phyloP scores from a whole-genome alignment of 1,140 invertebrate genomes.

The Penaeus chinensis region DNA sequence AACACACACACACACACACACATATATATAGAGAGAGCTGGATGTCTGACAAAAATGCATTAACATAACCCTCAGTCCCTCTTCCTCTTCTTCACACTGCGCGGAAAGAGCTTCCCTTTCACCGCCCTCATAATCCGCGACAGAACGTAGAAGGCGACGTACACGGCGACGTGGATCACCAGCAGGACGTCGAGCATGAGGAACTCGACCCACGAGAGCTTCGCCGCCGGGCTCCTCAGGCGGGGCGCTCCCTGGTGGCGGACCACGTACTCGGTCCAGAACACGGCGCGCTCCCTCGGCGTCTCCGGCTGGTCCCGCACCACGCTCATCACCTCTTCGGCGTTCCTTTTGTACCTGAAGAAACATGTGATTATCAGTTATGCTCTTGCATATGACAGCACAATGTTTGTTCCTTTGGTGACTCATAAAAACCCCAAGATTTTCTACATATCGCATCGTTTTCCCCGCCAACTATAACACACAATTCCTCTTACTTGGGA shows the following conservation, averaged over 20 bases:
- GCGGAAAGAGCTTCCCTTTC: background rate
- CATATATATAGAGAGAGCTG: background rate
- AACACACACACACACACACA: background rate
- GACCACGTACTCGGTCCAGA: constrained; percentile 51
- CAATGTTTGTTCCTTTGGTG: background rate
- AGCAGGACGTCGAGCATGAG: constrained; percentile 32
- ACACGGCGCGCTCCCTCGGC: constrained; percentile 38
- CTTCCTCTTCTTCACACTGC: background rate
- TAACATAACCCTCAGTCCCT: background rate
- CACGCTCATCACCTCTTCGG: background rate
- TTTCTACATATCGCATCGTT: background rate
- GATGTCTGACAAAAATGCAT: no score
- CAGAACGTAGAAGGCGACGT: background rate
- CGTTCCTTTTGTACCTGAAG: background rate
- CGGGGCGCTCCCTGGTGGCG: constrained; percentile 36
- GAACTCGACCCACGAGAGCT: constrained; percentile 46
- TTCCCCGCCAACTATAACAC: background rate
- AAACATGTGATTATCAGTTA: background rate
- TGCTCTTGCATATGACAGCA: background rate
- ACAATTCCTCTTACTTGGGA: background rate
- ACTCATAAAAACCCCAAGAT: background rate
- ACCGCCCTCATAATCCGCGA: background rate
- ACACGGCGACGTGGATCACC: background rate
- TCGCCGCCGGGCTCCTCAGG: constrained; percentile 27
- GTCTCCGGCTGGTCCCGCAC: background rate